Percentiles rank a stretch among this genome's conserved stretches.
phyloP scores from a whole-genome alignment of 2,113 vertebrate genomes.

The Stomatorhinus ivindoensis region DNA sequence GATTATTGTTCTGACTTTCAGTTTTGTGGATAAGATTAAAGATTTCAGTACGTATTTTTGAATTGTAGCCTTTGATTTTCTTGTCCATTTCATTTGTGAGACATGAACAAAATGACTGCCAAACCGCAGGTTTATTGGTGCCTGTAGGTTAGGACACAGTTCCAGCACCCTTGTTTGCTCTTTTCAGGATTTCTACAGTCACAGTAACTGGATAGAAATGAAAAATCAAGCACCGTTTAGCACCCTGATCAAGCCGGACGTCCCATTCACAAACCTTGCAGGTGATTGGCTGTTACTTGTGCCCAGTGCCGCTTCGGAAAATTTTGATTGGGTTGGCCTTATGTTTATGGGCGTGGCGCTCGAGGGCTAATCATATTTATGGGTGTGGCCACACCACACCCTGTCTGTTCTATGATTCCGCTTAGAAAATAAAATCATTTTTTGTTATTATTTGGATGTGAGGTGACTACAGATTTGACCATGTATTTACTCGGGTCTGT shows the following conservation, averaged over 20 bases:
- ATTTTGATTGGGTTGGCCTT: background rate
- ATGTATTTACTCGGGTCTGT: background rate
- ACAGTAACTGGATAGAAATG: conserved; percentile 58
- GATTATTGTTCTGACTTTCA: background rate
- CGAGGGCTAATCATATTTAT: background rate
- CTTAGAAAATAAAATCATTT: background rate
- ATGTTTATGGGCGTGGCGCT: background rate
- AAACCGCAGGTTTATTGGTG: background rate
- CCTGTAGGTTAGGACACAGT: background rate
- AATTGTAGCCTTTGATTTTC: background rate
- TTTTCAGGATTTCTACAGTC: conserved; percentile 57
- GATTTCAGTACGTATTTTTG: background rate
- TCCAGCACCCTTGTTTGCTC: background rate
- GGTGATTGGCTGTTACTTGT: background rate
- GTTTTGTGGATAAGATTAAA: background rate
- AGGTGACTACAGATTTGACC: background rate
- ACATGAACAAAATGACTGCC: background rate
- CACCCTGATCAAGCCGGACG: conserved; percentile 43
- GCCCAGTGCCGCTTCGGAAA: background rate
- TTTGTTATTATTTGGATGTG: background rate
- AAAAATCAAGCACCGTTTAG: conserved; percentile 36
- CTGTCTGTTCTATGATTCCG: background rate
- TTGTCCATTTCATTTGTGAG: background rate
- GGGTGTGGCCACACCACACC: background rate
- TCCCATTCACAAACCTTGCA: background rate